Conservation (phyloP, 2,113 vertebrate species). For the Leiothrix lutea region DNA sequence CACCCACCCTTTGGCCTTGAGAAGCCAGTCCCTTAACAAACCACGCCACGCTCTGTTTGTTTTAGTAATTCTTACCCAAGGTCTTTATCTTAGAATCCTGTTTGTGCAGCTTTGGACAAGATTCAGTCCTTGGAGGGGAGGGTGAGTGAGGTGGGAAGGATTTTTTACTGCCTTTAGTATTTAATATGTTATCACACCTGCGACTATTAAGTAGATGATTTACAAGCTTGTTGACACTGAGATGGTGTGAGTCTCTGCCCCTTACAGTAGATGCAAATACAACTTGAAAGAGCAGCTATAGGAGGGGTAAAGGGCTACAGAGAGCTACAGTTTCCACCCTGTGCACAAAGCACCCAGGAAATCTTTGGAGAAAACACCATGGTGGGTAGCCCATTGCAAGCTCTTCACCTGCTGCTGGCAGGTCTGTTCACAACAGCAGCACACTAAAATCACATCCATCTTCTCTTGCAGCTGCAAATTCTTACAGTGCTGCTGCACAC, state of each 20-base stretch:
- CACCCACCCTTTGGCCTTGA: constrained; percentile 24
- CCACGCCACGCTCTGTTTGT: constrained; percentile 4
- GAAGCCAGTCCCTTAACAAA: neutral
- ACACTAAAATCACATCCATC: neutral
- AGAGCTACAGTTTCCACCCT: neutral
- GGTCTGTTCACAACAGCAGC: neutral
- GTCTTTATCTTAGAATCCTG: constrained; percentile 59
- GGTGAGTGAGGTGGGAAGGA: neutral
- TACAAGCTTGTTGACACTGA: constrained; percentile 1
- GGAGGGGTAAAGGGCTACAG: neutral
- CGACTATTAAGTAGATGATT: constrained; percentile 38
- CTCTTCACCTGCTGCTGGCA: neutral
- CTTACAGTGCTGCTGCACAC: neutral
- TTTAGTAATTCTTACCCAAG: constrained; percentile 55
- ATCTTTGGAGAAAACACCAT: neutral
- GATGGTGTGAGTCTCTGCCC: neutral
- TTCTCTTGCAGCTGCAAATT: neutral
- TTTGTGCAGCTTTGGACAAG: constrained; percentile 61
- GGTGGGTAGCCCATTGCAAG: neutral
- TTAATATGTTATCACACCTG: constrained; percentile 6
- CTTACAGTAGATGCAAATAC: neutral
- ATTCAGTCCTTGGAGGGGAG: neutral
- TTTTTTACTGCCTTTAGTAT: constrained; percentile 21
- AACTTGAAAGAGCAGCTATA: neutral
- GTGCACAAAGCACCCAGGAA: neutral